These are phyloP conservation scores for Acanthosepion lycidas DNA, from an alignment of 2,888 invertebrate species.

Conservation along the genomic window DNA sequence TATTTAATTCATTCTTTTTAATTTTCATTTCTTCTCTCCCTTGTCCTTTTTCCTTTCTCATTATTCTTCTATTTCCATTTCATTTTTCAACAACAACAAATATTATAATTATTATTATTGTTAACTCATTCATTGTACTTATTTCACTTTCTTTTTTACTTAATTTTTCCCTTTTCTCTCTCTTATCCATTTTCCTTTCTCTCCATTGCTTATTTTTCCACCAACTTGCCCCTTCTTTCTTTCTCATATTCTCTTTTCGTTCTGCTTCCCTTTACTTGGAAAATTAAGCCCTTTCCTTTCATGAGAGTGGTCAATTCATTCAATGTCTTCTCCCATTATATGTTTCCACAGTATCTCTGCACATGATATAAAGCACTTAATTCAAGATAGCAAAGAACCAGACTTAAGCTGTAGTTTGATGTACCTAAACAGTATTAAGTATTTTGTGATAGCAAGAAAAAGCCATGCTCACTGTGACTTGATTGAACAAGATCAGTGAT, in stretches of 20 bases:
- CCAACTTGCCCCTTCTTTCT: background rate
- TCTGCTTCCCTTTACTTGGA: background rate
- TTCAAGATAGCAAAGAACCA: background rate
- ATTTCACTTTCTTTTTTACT: background rate
- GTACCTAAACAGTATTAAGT: background rate
- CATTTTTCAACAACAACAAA: no score
- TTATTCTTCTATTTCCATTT: background rate
- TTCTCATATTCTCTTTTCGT: background rate
- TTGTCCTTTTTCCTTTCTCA: background rate
- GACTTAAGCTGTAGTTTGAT: background rate
- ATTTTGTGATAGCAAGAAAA: background rate
- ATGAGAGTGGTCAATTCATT: background rate
- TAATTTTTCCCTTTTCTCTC: rapidly evolving
- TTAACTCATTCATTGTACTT: no score
- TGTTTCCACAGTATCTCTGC: background rate
- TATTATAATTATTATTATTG: no score
- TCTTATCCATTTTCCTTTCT: background rate
- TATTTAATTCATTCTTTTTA: background rate
- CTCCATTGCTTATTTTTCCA: background rate
- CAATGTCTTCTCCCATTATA: background rate
- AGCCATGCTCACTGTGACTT: background rate
- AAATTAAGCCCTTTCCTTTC: background rate
- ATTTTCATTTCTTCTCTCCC: background rate
- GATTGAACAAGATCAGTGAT: background rate
- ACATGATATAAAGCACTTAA: background rate